Base-by-base conservation (phyloP, 2,113 vertebrate species). In the Bubo scandiacus region DNA sequence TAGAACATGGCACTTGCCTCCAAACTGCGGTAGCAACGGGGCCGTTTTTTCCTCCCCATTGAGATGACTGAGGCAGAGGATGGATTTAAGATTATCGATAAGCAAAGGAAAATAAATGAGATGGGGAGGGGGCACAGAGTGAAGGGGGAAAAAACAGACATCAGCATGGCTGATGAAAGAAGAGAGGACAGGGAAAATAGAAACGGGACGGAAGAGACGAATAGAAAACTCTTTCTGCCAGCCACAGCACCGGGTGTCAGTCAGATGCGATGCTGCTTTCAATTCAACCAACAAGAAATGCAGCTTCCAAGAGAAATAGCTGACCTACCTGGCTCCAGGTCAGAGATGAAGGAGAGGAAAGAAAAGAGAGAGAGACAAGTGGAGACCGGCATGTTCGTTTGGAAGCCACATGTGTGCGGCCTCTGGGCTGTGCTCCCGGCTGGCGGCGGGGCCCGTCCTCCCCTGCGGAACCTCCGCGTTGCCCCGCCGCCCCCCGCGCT, bases 271-370 rank as follows among this genome's bases (percentile, higher is more conserved):
- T 34, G 49, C 73, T 90, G 78, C 81, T 79, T 95, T 71, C 47
- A n/a, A 11, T 43, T 83, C 81, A 81, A 40, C 15, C 73, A 82
- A 67, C 47, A 54, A 88, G 77, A 93, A 83, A 90, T 3, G n/a
- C 70, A 59, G 74, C 70, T 88, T 66, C 71, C 38, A 57, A 85
- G 59, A 47, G 51, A 57, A 94, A 88, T 3, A 74, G n/a, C 38
- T 92, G 93, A 68, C 66, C 84, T 59, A 83, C 66, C 74, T 86
- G 71, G 61, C 78, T 80, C 82, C 90, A 51, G 61, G 75, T 82
- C 82, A 89, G 80, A 68, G 51, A 61, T 21, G 29, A 73, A 85
- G 72, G 43, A 86, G 72, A 9, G 49, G 45, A 45, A 75, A 61
- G 51, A 81, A 89, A 72, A 78, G 65, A 52, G 52, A 40, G 40